phyloP scores from a whole-genome alignment of 2,888 invertebrate genomes.

The Orthosia incerta region DNA sequence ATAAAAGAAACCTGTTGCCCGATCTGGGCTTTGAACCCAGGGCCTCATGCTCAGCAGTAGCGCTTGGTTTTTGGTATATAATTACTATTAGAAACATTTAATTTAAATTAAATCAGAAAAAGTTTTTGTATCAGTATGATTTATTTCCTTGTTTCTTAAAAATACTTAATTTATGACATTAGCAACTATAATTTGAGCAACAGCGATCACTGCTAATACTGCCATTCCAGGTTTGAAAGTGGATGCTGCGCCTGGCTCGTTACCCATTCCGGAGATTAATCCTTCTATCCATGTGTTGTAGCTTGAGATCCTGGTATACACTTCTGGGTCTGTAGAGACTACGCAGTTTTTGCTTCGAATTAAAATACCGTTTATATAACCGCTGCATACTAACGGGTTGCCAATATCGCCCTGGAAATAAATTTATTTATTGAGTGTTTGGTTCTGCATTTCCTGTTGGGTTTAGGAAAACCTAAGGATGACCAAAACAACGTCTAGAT shows the following conservation, averaged over 20 bases:
- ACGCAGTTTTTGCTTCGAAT: conserved; percentile 18
- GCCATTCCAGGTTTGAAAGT: conserved; percentile 5
- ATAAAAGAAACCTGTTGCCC: no score
- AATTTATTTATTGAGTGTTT: not conserved
- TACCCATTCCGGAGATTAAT: not conserved
- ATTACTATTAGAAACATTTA: no score
- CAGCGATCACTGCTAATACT: conserved; percentile 10
- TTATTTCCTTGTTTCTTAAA: not conserved
- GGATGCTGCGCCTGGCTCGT: not conserved
- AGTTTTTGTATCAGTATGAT: not conserved
- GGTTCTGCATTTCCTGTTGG: not conserved
- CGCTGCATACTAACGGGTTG: conserved; percentile 31
- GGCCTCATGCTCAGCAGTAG: no score
- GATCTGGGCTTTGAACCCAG: no score
- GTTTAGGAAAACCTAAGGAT: no score
- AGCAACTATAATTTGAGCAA: not conserved
- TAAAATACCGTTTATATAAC: conserved; percentile 12
- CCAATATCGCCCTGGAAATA: conserved; percentile 31
- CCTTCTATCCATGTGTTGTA: not conserved
- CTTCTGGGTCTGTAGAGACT: conserved; percentile 8
- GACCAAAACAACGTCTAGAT: not conserved
- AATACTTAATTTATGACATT: not conserved
- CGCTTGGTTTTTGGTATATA: no score
- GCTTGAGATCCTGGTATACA: conserved; percentile 26
- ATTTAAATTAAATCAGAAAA: no score